Evolutionary conservation across 2,888 invertebrate genomes (phyloP), one percentile per base, ranked within the genome.

Genomic region (Athalia rosae): DNA sequence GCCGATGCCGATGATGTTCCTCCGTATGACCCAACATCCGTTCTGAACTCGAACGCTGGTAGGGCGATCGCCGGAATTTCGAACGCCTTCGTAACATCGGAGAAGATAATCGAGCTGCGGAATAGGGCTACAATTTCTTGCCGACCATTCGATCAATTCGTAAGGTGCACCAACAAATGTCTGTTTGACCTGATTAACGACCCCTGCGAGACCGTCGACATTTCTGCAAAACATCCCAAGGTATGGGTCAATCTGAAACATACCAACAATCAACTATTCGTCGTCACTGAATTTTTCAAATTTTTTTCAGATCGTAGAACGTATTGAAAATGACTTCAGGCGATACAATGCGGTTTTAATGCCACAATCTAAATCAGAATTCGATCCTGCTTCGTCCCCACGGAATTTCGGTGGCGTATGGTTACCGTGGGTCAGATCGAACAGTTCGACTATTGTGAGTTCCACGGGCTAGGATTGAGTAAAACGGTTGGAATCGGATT

Each of bases 161-260:
- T 84, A 0, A 80, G 81, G 45, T 89, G 89, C 62, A 77, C 74
- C 3, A 77, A 78, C 0, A 61, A 50, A 6, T 89, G 89, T 76
- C 80, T 89, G 15, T 89, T 88, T 79, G 82, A 89, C 78, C 50
- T 89, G 11, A 47, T 78, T 2, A 48, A 76, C 0, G 88, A 89
- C 83, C 89, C 88, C 15, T 89, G 89, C 67, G 89, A 89, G 76
- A 86, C 83, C n/a, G 79, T 47, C 6, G 87, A 89, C 76, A 45
- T 89, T 13, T 87, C 87, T 0, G n/a, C 58, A 0, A 8, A 77
- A n/a, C 56, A 83, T 77, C 86, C 86, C 3, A 13, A 83, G 78
- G 89, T 87, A 28, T 28, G 28, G 28, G 63, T 6, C 45, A 58
- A 3, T 53, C 28, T 11, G 28, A 9, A 67, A 28, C 47, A 13